phyloP scores from a whole-genome alignment of 2,797 vertebrate genomes.

The Galago senegalensis region DNA sequence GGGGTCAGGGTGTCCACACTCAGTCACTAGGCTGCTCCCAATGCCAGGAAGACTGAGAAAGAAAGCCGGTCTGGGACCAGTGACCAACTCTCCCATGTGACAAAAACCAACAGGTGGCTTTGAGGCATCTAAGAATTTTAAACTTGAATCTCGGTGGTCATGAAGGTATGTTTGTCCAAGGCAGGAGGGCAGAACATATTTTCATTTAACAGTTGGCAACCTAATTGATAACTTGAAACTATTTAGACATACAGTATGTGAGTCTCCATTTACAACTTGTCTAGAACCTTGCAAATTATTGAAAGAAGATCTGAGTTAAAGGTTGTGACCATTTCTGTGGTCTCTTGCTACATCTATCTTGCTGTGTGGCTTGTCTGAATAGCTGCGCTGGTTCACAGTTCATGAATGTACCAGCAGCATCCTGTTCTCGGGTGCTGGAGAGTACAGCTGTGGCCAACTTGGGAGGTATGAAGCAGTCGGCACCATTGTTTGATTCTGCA shows the following conservation, averaged over 20 bases:
- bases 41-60: neutral
- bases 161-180: neutral
- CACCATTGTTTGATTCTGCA: neutral
- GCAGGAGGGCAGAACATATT: neutral
- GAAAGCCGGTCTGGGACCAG: neutral
- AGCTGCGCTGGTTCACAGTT: neutral
- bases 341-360: rapidly evolving
- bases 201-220: neutral
- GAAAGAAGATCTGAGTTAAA: neutral
- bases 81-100: neutral
- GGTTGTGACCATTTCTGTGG: neutral
- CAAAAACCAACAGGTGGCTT: neutral
- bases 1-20: neutral
- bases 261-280: neutral
- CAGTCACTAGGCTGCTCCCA: too few relatives aligned
- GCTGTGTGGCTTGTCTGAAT: neutral
- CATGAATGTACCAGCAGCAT: too few relatives aligned
- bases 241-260: neutral
- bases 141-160: neutral
- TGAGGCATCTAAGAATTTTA: neutral
- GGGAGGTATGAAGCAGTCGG: neutral
- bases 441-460: neutral
- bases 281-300: neutral
- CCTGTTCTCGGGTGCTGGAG: neutral
- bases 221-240: neutral